Percentiles rank a stretch among this genome's conserved stretches.
Evolutionary conservation across 1,140 invertebrate genomes (phyloP).

Genomic region (Zaprionus gabonicus): DNA sequence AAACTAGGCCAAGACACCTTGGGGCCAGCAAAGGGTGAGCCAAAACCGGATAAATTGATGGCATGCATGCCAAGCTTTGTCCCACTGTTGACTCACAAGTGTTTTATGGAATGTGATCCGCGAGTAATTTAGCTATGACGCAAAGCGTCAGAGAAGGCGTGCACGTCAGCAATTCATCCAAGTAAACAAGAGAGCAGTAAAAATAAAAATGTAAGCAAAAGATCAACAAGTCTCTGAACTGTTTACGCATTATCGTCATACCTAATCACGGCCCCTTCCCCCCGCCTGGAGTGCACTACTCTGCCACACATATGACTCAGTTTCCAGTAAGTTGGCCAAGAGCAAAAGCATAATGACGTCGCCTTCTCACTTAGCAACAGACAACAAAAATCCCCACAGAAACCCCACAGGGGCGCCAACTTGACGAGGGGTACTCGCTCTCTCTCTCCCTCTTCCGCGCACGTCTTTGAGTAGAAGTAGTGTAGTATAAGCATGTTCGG

Average conservation of each 20-base stretch:
- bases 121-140: slow-evolving; percentile 32
- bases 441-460: no score
- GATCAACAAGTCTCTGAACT: slow-evolving; percentile 66
- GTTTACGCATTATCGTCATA: slow-evolving; percentile 61
- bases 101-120: slow-evolving; percentile 20
- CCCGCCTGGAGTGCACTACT: background rate
- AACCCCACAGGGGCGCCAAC: slow-evolving; percentile 23
- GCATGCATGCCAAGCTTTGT: background rate
- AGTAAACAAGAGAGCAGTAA: slow-evolving; percentile 33
- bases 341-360: slow-evolving; percentile 60
- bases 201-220: slow-evolving; percentile 44
- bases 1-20: slow-evolving; percentile 50
- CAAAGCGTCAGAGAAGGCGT: slow-evolving; percentile 11
- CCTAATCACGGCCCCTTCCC: background rate
- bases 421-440: background rate
- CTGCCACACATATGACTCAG: slow-evolving; percentile 48
- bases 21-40: slow-evolving; percentile 1
- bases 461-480: background rate
- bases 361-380: slow-evolving; percentile 50
- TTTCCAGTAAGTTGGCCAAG: slow-evolving; percentile 53
- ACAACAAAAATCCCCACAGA: slow-evolving; percentile 15
- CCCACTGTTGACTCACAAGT: slow-evolving; percentile 45
- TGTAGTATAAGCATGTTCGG: slow-evolving; percentile 1
- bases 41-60: slow-evolving; percentile 3
- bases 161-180: slow-evolving; percentile 2